These are phyloP conservation scores for Cordilura impudica DNA, from an alignment of 2,888 invertebrate species.

Conservation along the genomic window DNA sequence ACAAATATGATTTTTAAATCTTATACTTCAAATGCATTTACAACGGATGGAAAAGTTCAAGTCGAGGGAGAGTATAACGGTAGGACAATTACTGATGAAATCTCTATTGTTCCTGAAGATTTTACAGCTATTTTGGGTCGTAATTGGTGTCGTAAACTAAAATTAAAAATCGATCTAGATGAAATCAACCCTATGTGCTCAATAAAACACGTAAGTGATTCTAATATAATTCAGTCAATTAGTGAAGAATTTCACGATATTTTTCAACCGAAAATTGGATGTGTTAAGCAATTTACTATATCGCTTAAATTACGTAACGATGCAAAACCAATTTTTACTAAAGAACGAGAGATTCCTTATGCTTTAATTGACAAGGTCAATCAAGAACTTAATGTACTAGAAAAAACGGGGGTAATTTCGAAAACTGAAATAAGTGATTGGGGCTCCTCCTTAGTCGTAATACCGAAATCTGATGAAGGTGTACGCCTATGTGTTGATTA, in stretches of 20 bases:
- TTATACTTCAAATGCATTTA: constrained; percentile 32
- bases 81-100: constrained; percentile 35
- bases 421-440: too few relatives aligned
- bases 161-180: constrained; percentile 20
- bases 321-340: too few relatives aligned
- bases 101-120: constrained; percentile 49
- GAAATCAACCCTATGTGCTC: background rate
- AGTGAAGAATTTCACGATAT: background rate
- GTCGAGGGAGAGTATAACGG: constrained; percentile 30
- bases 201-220: background rate
- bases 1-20: constrained; percentile 31
- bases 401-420: too few relatives aligned
- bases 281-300: constrained; percentile 11
- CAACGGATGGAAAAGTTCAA: constrained; percentile 40
- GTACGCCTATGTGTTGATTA: too few relatives aligned
- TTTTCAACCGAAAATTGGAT: constrained; percentile 22
- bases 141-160: constrained; percentile 15
- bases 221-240: background rate
- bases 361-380: too few relatives aligned
- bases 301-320: constrained; percentile 34
- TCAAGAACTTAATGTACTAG: too few relatives aligned
- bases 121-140: constrained; percentile 35
- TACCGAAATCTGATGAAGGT: too few relatives aligned
- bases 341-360: too few relatives aligned
- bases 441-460: too few relatives aligned